Evolutionary conservation across 2,797 vertebrate species (phyloP), one percentile per base, ranked within the genome.

Genomic region (Esox masquinongy): DNA sequence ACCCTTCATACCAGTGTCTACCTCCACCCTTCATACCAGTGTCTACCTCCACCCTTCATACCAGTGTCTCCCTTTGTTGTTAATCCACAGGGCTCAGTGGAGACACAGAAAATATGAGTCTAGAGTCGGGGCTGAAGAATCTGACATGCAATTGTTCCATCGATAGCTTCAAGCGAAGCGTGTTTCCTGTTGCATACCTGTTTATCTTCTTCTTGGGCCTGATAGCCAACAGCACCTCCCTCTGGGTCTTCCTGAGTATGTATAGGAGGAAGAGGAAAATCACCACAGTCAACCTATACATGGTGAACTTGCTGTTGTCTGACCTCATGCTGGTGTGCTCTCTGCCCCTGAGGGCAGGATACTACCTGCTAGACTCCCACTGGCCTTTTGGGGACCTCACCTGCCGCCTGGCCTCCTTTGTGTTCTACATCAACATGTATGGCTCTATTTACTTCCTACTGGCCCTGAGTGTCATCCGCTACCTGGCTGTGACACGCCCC

Each of bases 401-500:
- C 11, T 86, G 86, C 51, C 75, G 81, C 12, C 26, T 83, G 64
- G 81, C 77, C 26, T 76, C 83, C 47, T 85, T 80, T 69, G 39
- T 82, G 8, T 86, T 88, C 72, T 86, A 88, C 29, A 80, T 85
- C 53, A 85, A 80, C 74, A 84, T 88, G 83, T 88, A 87, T 68
- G 83, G 83, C 76, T 85, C 85, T 24, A 85, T 87, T 53, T 79
- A 84, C 24, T 87, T 88, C 72, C 79, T 88, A 67, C 79, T 79
- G 14, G 80, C 83, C 12, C 74, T 88, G 4, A 85, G 85, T 51
- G 24, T 84, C 5, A 79, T 80, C 17, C 86, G 86, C 8, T 87
- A 79, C 66, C 74, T 88, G 75, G 79, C 79, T 9, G 53, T 84
- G 1, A 74, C 61, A 0, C 75, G 79, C 24, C 67, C 70, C 7